Conservation (phyloP, 2,797 vertebrate species). For the Peromyscus melanophrys region DNA sequence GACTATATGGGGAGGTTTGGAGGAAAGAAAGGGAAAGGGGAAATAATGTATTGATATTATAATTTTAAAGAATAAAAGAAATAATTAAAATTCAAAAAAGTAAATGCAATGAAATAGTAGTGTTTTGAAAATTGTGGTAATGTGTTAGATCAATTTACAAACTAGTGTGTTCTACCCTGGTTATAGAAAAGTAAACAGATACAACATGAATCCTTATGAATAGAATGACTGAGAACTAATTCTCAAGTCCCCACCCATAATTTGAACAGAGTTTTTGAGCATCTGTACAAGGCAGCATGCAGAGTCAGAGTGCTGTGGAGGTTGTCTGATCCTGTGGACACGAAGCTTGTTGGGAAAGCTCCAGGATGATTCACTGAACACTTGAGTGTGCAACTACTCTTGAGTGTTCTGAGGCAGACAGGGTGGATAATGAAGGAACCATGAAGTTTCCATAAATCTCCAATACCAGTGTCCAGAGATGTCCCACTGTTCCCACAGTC, state of each 20-base stretch:
- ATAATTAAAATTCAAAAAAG: background rate
- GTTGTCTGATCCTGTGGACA: background rate
- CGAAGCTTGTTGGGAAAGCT: background rate
- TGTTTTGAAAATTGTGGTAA: background rate
- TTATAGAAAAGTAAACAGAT: background rate
- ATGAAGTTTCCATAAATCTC: background rate
- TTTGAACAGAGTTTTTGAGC: background rate
- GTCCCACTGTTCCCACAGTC: background rate
- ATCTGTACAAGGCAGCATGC: background rate
- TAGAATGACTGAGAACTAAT: background rate
- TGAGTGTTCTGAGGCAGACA: background rate
- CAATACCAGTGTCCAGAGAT: background rate
- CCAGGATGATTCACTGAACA: background rate
- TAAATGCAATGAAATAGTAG: background rate
- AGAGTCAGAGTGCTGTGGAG: background rate
- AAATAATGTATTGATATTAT: background rate
- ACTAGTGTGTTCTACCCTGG: background rate
- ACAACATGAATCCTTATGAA: background rate
- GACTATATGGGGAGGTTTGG: background rate
- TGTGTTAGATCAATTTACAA: background rate
- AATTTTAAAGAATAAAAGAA: background rate
- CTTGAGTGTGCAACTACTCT: background rate
- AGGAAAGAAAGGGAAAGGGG: background rate
- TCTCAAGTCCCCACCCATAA: background rate
- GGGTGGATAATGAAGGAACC: background rate